Base-by-base conservation (phyloP, 2,113 vertebrate species). In the Procavia capensis region DNA sequence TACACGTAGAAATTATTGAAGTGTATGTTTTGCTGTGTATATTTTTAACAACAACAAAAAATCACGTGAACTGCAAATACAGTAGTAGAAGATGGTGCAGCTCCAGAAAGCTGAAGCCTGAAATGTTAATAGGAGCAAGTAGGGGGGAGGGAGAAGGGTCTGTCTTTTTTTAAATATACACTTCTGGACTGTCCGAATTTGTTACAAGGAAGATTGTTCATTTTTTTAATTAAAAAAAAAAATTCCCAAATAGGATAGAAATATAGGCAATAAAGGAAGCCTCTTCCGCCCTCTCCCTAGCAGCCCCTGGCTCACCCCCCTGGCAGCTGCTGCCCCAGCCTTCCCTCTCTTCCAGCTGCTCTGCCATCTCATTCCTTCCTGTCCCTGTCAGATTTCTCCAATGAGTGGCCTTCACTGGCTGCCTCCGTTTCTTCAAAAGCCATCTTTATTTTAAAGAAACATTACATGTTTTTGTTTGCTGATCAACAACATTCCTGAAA, bases 381-480 rank as follows among this genome's bases (percentile, higher is more conserved):
- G 86, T 85, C 91, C 22, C 78, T 0, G 1, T 87, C 92, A 82
- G 36, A 45, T 75, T 91, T 88, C 82, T n/a, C 54, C 13, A 45
- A 27, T 0, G 25, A 85, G 68, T 41, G 45, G 80, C 82, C 93
- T 86, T 64, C 45, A 13, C 79, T 88, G 24, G 83, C 76, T 63
- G 64, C 34, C 75, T 95, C 59, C 59, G 3, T 85, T 80, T 84
- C 92, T 92, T 87, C 68, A 45, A 68, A n/a, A 59, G 78, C 85
- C 29, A 82, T 88, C 79, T 95, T 93, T 61, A 92, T 88, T 86
- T 96, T 95, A 97, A 96, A 90, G 93, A 85, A 70, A 90, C 82
- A 85, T 47, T 34, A 39, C 74, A 4, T 88, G 88, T 68, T 96
- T 95, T 95, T 94, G 90, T 96, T 92, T 92, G 63, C 66, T 0